These are phyloP conservation scores for Puffinus mauretanicus DNA, from an alignment of 2,113 vertebrate genomes.

Conservation along the genomic window DNA sequence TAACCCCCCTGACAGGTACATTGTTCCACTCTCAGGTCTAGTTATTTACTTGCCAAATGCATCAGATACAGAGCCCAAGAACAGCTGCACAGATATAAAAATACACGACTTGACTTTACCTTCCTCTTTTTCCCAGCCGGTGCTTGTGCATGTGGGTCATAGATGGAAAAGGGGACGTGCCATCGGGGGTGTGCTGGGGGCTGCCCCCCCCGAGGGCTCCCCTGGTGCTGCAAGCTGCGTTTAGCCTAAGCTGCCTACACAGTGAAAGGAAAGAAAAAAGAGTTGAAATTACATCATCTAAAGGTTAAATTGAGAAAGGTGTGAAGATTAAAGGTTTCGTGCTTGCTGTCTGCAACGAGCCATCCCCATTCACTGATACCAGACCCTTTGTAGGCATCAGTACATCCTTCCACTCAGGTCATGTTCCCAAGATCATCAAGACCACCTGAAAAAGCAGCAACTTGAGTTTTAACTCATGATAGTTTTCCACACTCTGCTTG, in stretches of 20 bases:
- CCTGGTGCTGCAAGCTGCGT: neutral
- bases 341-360: fast-evolving
- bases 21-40: conserved; percentile 36
- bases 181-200: neutral
- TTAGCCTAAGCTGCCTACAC: neutral
- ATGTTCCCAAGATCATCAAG: neutral
- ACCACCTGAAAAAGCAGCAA: neutral
- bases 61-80: neutral
- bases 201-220: neutral
- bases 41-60: conserved; percentile 35
- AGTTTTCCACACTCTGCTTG: neutral
- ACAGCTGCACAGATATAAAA: neutral
- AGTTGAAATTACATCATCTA: neutral
- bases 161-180: neutral
- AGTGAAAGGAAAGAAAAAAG: neutral
- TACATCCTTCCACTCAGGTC: fast-evolving
- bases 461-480: neutral
- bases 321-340: neutral
- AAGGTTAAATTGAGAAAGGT: neutral
- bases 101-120: neutral
- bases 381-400: neutral
- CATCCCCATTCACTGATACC: neutral
- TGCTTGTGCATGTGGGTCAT: neutral
- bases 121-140: neutral
- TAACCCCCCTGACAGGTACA: conserved; percentile 15